Evolutionary conservation across 2,113 vertebrate genomes (phyloP).

Genomic region (Nothoprocta pentlandii): DNA sequence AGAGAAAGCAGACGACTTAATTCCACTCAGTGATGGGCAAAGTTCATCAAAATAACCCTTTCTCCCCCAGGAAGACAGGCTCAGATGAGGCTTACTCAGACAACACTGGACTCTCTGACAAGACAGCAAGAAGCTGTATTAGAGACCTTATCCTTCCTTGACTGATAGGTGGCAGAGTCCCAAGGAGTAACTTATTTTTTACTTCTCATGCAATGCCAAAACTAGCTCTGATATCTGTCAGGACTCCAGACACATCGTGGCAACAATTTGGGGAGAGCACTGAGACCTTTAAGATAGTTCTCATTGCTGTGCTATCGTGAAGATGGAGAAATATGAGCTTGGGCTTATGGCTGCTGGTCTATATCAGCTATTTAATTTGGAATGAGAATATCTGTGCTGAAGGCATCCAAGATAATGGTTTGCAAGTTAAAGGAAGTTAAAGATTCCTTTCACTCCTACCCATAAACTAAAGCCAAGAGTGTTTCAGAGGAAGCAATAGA

Average conservation of each 20-base stretch:
- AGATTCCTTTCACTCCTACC: neutral
- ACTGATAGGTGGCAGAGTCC: neutral
- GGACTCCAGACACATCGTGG: neutral
- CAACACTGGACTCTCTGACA: neutral
- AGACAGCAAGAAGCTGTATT: neutral
- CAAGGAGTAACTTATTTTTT: neutral
- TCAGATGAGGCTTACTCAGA: neutral
- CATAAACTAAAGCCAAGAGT: neutral
- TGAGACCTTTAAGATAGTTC: neutral
- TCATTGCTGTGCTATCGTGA: neutral
- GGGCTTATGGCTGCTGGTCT: neutral
- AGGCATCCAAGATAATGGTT: neutral
- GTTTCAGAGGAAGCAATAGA: neutral
- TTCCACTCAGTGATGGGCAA: fast-evolving
- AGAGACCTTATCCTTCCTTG: neutral
- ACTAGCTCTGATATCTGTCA: neutral
- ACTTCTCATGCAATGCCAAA: neutral
- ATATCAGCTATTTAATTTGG: neutral
- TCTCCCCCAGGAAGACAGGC: neutral
- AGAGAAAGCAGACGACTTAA: neutral
- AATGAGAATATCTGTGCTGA: neutral
- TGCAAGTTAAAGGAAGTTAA: neutral
- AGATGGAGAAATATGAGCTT: neutral
- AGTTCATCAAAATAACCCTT: neutral
- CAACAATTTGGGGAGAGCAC: neutral